Evolutionary conservation across 2,797 vertebrate species (phyloP), one percentile per base, ranked within the genome.

Genomic region (Typhlichthys eigenmanni): DNA sequence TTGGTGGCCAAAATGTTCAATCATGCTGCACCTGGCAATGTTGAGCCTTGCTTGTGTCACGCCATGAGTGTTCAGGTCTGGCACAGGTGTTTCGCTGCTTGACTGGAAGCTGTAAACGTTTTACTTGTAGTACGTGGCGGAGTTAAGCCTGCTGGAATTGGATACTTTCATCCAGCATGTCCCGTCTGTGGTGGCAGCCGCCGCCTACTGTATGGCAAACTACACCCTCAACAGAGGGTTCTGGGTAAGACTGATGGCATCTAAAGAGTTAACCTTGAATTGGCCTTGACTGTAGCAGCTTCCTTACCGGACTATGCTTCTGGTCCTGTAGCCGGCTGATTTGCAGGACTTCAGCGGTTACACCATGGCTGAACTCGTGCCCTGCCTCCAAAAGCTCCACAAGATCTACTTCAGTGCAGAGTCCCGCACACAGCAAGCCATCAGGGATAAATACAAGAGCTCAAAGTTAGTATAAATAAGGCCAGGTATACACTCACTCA

Each of bases 101-200:
- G 6, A 2, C 6, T 5, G 7, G 34, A 38, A 19, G 9, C 16
- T 11, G 1, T 51, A 6, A 51, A 14, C 8, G 49, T 58, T 43
- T 69, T 9, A 55, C 54, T 76, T 74, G 13, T 66, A 99, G 97
- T 99, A 96, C 72, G 75, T 98, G 71, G 92, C 95, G 68, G 97
- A 99, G 59, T 74, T 98, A 79, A 96, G 93, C 71, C 90, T 98
- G 13, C 85, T 98, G 58, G 94, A 98, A 80, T 91, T 90, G 0
- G 93, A 97, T 53, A 93, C 93, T 0, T 95, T 95, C 82, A 79
- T 96, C 64, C 90, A 92, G 52, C 96, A 95, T 58, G 79, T 88
- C 7, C 95, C 96, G 11, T 99, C 97, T 5, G 52, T 94, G 68
- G 86, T 91, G 19, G 97, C 97, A 55, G 96, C 97, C 55, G 95